Conservation (phyloP, 2,888 invertebrate genomes). For the Synanthedon vespiformis region DNA sequence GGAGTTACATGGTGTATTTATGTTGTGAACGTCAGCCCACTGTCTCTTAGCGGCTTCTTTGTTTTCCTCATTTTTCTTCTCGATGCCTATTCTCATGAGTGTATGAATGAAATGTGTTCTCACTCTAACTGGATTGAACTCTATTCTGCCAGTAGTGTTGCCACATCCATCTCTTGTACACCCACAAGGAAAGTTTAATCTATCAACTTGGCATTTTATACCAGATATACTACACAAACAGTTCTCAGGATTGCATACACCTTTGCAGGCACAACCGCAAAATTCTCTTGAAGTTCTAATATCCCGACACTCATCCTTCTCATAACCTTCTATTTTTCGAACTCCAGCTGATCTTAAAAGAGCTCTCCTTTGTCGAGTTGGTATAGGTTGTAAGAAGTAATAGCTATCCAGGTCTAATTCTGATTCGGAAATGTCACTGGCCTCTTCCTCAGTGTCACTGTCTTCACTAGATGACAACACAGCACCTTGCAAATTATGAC, state of each 20-base stretch:
- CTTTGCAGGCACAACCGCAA: slow-evolving; percentile 93
- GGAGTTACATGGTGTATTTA: slow-evolving; percentile 32
- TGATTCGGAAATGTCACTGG: slow-evolving; percentile 83
- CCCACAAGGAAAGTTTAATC: slow-evolving; percentile 96
- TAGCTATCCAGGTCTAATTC: slow-evolving; percentile 91
- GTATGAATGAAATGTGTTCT: slow-evolving; percentile 98
- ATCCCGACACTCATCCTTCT: slow-evolving; percentile 94
- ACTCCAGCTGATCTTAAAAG: slow-evolving; percentile 93
- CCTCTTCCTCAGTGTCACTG: slow-evolving; percentile 86
- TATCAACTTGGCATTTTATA: slow-evolving; percentile 97
- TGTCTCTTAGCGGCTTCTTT: slow-evolving; percentile 54
- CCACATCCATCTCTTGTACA: slow-evolving; percentile 95
- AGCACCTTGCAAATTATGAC: slow-evolving; percentile 66
- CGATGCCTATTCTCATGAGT: slow-evolving; percentile 90
- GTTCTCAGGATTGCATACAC: slow-evolving; percentile 94
- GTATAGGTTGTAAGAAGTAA: slow-evolving; percentile 92
- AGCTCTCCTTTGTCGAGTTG: slow-evolving; percentile 89
- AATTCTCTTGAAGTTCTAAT: slow-evolving; percentile 93
- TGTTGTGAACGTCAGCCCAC: slow-evolving; percentile 54
- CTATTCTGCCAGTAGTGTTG: slow-evolving; percentile 92
- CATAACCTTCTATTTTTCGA: slow-evolving; percentile 90
- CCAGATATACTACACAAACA: slow-evolving; percentile 95
- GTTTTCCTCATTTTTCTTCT: slow-evolving; percentile 81
- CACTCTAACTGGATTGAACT: slow-evolving; percentile 95
- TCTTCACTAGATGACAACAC: slow-evolving; percentile 83